Evolutionary conservation across 2,113 vertebrate species (phyloP), one percentile per base, ranked within the genome.

Genomic region (Xenopus laevis): DNA sequence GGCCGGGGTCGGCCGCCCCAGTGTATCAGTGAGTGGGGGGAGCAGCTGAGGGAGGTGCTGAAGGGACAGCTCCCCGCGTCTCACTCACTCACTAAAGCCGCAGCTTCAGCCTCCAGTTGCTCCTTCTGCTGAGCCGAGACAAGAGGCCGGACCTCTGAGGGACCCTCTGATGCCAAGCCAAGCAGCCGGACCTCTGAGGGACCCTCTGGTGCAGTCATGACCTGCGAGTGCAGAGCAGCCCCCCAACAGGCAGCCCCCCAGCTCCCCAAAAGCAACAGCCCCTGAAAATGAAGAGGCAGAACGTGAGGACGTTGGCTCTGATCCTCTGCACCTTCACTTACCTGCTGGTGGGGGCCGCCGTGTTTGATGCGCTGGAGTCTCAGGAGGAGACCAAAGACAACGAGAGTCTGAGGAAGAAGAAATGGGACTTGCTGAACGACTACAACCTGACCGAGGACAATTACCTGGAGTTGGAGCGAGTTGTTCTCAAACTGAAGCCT

Each of bases 281-380:
- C 80, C 85, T 89, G 86, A 94, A 87, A 89, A 97, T 97, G 96
- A 97, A 97, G 94, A 88, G 94, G 91, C 96, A 97, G 83, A 96
- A 96, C 91, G 92, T 95, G 86, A 82, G 96, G 86, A 97, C 96
- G 82, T 86, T 97, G 85, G 92, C 93, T 20, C 94, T 98, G 78
- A 96, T 98, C 90, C 82, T 92, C 81, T 95, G 94, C 89, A 97
- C 95, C 87, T 95, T 98, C 87, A 93, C 94, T 75, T 98, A 98
- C 89, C 89, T 98, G 89, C 90, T 97, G 83, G 95, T 95, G 80
- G 95, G 96, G 30, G 95, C 96, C 71, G 94, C 94, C 74, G 94
- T 98, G 74, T 98, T 97, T 88, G 94, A 96, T 87, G 94, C 87
- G 72, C 85, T 98, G 70, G 96, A 98, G 78, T 97, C 95, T 23